Base-by-base conservation (phyloP, 2,113 vertebrate species). In the Erythrocebus patas region DNA sequence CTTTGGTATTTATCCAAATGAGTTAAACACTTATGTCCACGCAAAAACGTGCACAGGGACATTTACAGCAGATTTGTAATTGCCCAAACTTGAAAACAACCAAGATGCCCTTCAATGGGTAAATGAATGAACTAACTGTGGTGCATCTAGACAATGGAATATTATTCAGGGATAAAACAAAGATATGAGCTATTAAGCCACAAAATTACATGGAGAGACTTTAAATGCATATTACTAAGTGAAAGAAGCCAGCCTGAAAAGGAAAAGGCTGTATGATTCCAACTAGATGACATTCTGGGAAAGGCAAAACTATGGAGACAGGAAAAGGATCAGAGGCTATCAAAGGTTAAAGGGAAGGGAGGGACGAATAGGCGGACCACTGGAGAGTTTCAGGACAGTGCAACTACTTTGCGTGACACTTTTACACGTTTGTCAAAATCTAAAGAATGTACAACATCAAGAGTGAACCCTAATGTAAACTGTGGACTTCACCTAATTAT, bases 41-140 rank as follows among this genome's bases (percentile, higher is more conserved):
- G 17, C 2, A 11, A 68, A 59, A 32, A 32, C 50, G 43, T 91
- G 40, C 76, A 68, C 40, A 8, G 20, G n/a, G n/a, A 10, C 84
- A 82, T 93, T 40, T 89, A 78, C 7, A 87, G 68, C 57, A 57
- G 68, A 38, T 83, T 90, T 66, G 45, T 81, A 32, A 87, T 80
- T 79, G 64, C 52, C 88, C 30, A 81, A 57, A 57, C 32, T 23
- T 64, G 78, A 64, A 64, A 78, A 55, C 52, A 68, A 38, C 45
- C n/a, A 48, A 91, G 48, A 85, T 64, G 30, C 76, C 81, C 64
- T 95, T 81, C 17, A 9, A 27, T 48, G n/a, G 57, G 79, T 85
- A 76, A 91, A 45, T 6, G 79, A 78, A 27, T 94, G 57, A 40
- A 75, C 17, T 82, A 48, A 68, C 88, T 52, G n/a, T 23, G 35